A percentile compares a stretch with the other conserved stretches of the same genome.
phyloP scores from a whole-genome alignment of 2,113 vertebrate genomes.

The Myodes glareolus region DNA sequence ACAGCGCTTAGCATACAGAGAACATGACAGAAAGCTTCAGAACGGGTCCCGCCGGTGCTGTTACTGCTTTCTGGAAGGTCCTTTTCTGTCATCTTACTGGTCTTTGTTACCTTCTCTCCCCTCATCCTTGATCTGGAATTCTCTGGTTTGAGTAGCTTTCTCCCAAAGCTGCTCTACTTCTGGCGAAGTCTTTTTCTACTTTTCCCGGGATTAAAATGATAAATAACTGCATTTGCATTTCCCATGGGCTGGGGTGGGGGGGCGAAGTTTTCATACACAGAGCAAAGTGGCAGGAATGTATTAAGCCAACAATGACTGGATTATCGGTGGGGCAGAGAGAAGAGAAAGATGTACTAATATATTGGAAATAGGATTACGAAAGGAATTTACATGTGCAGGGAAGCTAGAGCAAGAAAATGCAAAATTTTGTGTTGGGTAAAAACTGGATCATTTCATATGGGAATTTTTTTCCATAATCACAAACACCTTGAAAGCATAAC shows the following conservation, averaged over 20 bases:
- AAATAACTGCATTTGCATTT: constrained; percentile 1
- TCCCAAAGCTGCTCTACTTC: background rate
- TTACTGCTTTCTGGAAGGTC: background rate
- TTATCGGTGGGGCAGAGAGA: background rate
- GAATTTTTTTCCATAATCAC: background rate
- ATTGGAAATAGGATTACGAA: background rate
- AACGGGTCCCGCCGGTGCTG: background rate
- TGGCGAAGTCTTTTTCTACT: constrained; percentile 15
- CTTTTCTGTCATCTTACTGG: background rate
- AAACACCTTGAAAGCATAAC: background rate
- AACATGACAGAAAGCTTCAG: background rate
- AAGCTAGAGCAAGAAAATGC: background rate
- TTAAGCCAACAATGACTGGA: background rate
- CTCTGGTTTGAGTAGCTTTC: background rate
- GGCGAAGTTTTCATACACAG: background rate
- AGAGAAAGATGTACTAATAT: background rate
- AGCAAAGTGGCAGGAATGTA: background rate
- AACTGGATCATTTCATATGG: background rate
- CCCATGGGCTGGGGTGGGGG: background rate
- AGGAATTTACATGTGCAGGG: background rate
- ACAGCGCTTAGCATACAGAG: no score
- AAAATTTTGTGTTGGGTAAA: background rate
- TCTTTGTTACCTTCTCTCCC: background rate
- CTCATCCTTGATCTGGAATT: background rate
- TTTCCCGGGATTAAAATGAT: constrained; percentile 28